Evolutionary conservation across 92 coral and sea anemone genomes (phyloP).

Genomic region (Palythoa caribaeorum): DNA sequence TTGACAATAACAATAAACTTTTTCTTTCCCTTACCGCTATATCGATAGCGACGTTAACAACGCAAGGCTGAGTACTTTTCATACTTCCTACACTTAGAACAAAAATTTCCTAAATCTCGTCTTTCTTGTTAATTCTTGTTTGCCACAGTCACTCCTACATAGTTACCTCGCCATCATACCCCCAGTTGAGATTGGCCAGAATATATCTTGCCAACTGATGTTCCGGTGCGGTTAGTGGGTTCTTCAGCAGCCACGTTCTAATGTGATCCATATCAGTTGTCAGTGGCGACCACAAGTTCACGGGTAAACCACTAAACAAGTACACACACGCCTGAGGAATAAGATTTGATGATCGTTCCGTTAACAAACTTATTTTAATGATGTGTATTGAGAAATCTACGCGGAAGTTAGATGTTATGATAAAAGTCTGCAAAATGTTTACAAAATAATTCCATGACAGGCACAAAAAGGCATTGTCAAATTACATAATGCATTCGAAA

Average conservation of each 20-base stretch:
- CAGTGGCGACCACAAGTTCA: constrained; percentile 85
- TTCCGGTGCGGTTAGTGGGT: constrained; percentile 90
- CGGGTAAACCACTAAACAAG: constrained; percentile 91
- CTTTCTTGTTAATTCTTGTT: not conserved
- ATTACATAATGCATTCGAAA: too few relatives aligned
- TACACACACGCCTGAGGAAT: constrained; percentile 79
- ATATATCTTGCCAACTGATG: constrained; percentile 90
- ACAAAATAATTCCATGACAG: too few relatives aligned
- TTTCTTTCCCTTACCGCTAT: too few relatives aligned
- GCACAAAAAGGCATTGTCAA: too few relatives aligned
- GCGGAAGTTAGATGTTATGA: too few relatives aligned
- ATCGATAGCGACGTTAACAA: too few relatives aligned
- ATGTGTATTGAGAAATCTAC: not conserved
- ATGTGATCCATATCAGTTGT: constrained; percentile 83
- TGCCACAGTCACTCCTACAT: too few relatives aligned
- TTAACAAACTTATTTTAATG: not conserved
- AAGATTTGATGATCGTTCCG: not conserved
- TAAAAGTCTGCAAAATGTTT: too few relatives aligned
- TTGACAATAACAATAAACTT: too few relatives aligned
- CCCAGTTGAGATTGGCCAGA: constrained; percentile 92
- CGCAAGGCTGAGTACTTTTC: too few relatives aligned
- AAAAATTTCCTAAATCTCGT: not conserved
- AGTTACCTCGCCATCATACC: constrained; percentile 77
- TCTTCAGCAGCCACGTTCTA: constrained; percentile 90
- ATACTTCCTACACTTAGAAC: too few relatives aligned